Conservation (phyloP, 2,888 invertebrate species). For the Zeuzera pyrina region DNA sequence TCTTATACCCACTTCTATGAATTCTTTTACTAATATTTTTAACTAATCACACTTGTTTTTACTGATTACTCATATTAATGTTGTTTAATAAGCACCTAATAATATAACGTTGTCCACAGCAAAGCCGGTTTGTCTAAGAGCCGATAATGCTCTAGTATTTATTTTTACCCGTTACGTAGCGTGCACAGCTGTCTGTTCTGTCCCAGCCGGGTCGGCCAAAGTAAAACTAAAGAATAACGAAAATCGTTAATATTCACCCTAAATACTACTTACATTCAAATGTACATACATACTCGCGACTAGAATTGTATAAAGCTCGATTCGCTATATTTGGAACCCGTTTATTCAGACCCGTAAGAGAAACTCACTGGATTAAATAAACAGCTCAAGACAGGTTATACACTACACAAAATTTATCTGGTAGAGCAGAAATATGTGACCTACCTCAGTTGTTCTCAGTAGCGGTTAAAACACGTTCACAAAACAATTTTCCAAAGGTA, state of each 20-base stretch:
- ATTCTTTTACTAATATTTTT: too few species aligned
- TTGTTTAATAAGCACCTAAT: conserved; percentile 54
- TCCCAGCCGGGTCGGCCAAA: conserved; percentile 56
- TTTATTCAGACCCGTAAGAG: conserved; percentile 27
- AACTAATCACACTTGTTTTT: too few species aligned
- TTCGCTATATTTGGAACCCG: conserved; percentile 59
- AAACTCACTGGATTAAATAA: too few species aligned
- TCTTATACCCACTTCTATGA: too few species aligned
- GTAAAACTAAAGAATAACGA: too few species aligned
- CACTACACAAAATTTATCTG: neutral
- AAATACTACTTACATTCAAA: too few species aligned
- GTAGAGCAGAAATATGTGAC: conserved; percentile 21
- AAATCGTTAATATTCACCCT: too few species aligned
- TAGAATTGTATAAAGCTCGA: too few species aligned
- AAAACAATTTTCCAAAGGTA: conserved; percentile 48
- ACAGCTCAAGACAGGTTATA: too few species aligned
- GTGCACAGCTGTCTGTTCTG: conserved; percentile 61
- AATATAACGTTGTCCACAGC: conserved; percentile 59
- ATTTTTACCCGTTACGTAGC: conserved; percentile 69
- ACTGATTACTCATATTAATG: conserved; percentile 17
- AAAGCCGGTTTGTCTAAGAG: conserved; percentile 63
- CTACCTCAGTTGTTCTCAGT: conserved; percentile 50
- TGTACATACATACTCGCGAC: too few species aligned
- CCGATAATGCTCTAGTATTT: conserved; percentile 67
- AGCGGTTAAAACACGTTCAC: conserved; percentile 33